Conservation (phyloP, 2,888 invertebrate species). For the Dysmachus trigonus region DNA sequence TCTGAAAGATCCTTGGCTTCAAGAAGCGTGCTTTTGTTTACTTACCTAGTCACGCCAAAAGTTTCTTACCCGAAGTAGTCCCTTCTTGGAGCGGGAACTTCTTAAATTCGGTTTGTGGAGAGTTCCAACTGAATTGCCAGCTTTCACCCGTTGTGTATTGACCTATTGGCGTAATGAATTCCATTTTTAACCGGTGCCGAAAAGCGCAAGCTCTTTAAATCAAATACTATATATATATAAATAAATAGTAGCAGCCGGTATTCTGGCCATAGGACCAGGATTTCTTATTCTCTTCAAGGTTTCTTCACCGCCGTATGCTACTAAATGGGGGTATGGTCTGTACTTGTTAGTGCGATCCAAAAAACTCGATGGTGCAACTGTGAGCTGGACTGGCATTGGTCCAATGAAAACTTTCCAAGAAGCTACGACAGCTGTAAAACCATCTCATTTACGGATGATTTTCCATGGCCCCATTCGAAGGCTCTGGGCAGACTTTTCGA, state of each 20-base stretch:
- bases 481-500: constrained; percentile 31
- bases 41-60: neutral
- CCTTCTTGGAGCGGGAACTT: neutral
- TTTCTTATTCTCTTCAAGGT: constrained; percentile 14
- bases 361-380: neutral
- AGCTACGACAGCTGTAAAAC: constrained; percentile 35
- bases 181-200: constrained; percentile 4
- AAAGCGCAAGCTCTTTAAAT: neutral
- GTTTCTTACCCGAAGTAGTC: neutral
- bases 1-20: neutral
- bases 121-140: neutral
- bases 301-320: neutral
- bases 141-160: neutral
- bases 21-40: neutral
- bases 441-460: constrained; percentile 41
- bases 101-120: neutral
- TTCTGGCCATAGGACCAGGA: neutral
- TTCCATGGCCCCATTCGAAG: constrained; percentile 31
- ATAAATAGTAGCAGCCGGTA: neutral
- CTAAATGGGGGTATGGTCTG: neutral
- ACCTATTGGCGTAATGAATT: constrained; percentile 2
- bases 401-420: constrained; percentile 30
- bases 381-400: neutral
- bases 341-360: constrained; percentile 1
- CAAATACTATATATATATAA: too few relatives aligned